Conservation (phyloP, 2,797 vertebrate genomes). For the Hephaestus fuliginosus region DNA sequence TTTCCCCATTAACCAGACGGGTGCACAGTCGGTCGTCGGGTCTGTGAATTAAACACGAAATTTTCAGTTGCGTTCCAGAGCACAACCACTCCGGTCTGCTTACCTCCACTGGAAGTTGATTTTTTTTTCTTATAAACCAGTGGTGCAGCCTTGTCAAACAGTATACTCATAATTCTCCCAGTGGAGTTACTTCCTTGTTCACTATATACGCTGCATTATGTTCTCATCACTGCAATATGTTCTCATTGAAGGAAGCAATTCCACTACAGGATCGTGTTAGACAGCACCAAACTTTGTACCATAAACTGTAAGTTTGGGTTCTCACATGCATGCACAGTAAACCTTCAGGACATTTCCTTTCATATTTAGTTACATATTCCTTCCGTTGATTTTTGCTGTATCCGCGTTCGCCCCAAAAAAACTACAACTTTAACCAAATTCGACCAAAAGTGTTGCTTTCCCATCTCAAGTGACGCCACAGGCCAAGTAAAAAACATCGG, state of each 20-base stretch:
- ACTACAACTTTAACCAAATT: not conserved
- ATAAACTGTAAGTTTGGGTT: not conserved
- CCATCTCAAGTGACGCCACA: conserved; percentile 1
- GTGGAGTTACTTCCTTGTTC: conserved; percentile 33
- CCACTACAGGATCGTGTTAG: not conserved
- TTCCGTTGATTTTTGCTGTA: not conserved
- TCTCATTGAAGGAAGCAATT: conserved; percentile 25
- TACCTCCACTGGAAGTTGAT: conserved; percentile 47
- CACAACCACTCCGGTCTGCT: conserved; percentile 57
- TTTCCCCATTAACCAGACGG: conserved; percentile 84
- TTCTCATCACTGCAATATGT: conserved; percentile 35
- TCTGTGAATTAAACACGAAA: conserved; percentile 69
- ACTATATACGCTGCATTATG: conserved; percentile 21
- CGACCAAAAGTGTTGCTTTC: not conserved
- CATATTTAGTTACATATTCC: not conserved
- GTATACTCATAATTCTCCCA: conserved; percentile 29
- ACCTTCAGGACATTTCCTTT: not conserved
- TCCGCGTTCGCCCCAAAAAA: not conserved
- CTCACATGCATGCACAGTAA: not conserved
- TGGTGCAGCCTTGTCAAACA: conserved; percentile 18
- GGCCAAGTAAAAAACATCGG: not conserved
- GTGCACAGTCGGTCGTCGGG: conserved; percentile 70
- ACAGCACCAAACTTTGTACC: not conserved
- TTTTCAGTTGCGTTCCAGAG: conserved; percentile 81
- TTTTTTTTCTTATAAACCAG: conserved; percentile 26